These are phyloP conservation scores for Stomatorhinus walkeri DNA, from an alignment of 2,797 vertebrate genomes.

Conservation along the genomic window DNA sequence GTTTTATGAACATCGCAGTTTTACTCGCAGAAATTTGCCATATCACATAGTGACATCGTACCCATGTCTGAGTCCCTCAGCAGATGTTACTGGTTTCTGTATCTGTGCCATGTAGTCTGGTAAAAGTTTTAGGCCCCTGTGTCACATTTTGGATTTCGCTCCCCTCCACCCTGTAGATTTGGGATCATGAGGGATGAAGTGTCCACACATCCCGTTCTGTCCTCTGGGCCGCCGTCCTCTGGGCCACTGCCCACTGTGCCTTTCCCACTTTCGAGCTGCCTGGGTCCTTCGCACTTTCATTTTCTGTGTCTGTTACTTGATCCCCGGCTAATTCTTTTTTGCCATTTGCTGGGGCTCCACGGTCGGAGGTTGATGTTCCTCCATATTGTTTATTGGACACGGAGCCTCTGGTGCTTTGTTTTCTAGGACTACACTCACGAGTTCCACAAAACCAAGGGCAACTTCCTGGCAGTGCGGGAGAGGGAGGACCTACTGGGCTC, in stretches of 20 bases:
- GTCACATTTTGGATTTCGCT: not conserved
- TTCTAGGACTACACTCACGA: conserved; percentile 93
- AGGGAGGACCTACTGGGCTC: conserved; percentile 92
- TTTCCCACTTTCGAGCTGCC: not conserved
- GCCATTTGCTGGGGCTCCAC: not conserved
- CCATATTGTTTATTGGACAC: not conserved
- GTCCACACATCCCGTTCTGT: not conserved
- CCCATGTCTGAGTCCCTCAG: not conserved
- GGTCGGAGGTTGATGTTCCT: not conserved
- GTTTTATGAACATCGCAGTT: not conserved
- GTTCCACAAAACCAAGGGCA: conserved; percentile 98
- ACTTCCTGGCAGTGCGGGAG: conserved; percentile 88
- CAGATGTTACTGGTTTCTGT: not conserved
- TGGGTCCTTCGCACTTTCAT: not conserved
- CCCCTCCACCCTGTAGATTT: not conserved
- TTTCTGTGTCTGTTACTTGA: not conserved
- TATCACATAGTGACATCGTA: not conserved
- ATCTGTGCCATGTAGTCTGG: not conserved
- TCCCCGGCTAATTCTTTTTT: not conserved
- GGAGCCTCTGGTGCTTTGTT: conserved; percentile 16
- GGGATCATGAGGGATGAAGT: not conserved
- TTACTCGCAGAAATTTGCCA: not conserved
- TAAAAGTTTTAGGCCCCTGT: not conserved
- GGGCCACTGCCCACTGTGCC: not conserved
- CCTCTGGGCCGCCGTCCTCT: not conserved